Percentiles rank a stretch among this genome's conserved stretches.
Conservation (phyloP, 1,140 invertebrate genomes). For the Heliconius melpomene region DNA sequence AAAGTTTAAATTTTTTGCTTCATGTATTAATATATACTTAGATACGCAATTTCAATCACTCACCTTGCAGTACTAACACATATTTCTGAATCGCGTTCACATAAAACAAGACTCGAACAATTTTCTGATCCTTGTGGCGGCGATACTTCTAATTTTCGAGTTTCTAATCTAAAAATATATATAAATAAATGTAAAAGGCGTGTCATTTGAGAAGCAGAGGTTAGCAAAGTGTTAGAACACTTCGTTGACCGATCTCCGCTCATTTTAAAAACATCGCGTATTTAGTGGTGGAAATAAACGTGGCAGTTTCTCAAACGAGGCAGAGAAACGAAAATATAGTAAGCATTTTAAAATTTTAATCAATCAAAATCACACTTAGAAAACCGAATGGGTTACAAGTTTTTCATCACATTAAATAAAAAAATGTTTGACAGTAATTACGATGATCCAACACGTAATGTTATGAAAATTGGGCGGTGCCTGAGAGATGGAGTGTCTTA, state of each 20-base stretch:
- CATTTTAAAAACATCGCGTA: not conserved
- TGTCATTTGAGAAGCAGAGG: not conserved
- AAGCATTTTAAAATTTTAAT: no score
- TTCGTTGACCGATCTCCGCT: not conserved
- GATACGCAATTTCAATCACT: not conserved
- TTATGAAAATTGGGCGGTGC: not conserved
- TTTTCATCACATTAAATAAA: no score
- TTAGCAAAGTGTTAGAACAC: not conserved
- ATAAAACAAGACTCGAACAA: constrained; percentile 54
- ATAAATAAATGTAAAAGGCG: not conserved
- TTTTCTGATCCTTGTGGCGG: constrained; percentile 35
- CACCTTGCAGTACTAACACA: constrained; percentile 66
- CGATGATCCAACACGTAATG: not conserved
- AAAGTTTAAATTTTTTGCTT: no score
- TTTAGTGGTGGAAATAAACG: not conserved
- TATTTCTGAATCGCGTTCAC: constrained; percentile 66
- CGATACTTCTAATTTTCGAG: constrained; percentile 25
- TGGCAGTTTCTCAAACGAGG: not conserved
- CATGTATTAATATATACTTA: no score
- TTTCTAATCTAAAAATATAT: constrained; percentile 20
- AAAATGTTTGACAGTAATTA: no score
- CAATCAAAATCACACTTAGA: no score
- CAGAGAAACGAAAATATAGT: no score
- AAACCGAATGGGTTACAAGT: no score
- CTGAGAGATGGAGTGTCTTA: not conserved